Evolutionary conservation across 2,888 invertebrate genomes (phyloP).

Genomic region (Mechanitis messenoides): DNA sequence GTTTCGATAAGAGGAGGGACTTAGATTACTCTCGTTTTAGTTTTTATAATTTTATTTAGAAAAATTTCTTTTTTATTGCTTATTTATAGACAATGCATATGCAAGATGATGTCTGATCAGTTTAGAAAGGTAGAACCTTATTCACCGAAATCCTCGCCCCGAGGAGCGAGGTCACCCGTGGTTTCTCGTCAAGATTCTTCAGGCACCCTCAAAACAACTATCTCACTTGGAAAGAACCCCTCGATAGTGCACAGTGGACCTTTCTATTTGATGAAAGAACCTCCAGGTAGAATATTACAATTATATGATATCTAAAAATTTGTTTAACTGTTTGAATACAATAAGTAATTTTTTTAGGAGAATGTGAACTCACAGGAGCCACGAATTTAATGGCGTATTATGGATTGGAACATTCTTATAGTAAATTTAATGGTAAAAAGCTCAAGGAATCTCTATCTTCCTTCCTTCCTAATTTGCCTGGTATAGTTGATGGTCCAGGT

Average conservation of each 20-base stretch:
- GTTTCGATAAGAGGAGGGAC: conserved; percentile 37
- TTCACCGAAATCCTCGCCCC: conserved; percentile 95
- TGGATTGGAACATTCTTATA: conserved; percentile 97
- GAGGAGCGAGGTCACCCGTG: conserved; percentile 95
- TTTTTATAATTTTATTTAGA: conserved; percentile 63
- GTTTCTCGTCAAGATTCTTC: conserved; percentile 97
- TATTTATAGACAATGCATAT: conserved; percentile 71
- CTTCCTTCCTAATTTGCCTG: conserved; percentile 95
- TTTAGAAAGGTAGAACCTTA: conserved; percentile 95
- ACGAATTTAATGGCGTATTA: conserved; percentile 98
- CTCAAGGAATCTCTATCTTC: conserved; percentile 96
- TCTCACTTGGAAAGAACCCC: conserved; percentile 97
- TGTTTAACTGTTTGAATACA: not conserved
- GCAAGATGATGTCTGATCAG: conserved; percentile 94
- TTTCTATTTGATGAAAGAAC: conserved; percentile 98
- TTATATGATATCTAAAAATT: not conserved
- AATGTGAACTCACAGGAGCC: conserved; percentile 95
- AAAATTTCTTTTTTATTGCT: conserved; percentile 54
- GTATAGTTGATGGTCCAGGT: conserved; percentile 95
- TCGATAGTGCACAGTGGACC: conserved; percentile 98
- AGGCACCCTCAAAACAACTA: conserved; percentile 97
- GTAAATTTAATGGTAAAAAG: conserved; percentile 98
- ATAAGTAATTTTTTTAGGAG: conserved; percentile 73
- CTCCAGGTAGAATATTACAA: conserved; percentile 81
- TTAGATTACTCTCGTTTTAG: conserved; percentile 43